Evolutionary conservation across 2,113 vertebrate species (phyloP), one percentile per base, ranked within the genome.

Genomic region (Hyla sarda): DNA sequence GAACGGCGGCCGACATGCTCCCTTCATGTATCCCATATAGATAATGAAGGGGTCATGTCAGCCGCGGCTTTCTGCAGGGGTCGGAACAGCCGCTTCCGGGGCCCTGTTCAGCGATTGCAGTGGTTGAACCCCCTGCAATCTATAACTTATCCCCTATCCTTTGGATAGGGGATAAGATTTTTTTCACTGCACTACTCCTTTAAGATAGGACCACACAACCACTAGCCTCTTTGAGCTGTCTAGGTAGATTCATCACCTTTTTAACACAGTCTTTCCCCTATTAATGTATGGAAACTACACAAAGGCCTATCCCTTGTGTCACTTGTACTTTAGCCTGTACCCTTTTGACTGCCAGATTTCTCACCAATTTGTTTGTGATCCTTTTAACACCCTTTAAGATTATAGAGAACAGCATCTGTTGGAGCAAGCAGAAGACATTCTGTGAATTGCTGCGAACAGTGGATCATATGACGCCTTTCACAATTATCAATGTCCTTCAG

Each of bases 321-420:
- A 69, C 17, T 19, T 12, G 65, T 30, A 52, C 73, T 30, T 19
- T 11, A 52, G 7, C 14, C 25, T 32, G 25, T 76, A 2, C 41
- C n/a, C 47, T 52, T 76, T 76, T 76, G 74, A 14, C 10, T 48
- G 47, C 47, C 47, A 32, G 74, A 76, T 52, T 30, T 76, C 41
- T 50, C 45, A 75, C 45, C 5, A 50, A 30, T 52, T 52, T 32
- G 47, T 52, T 19, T 52, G 25, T 11, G 9, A 52, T 50, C 47
- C 74, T 30, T 28, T 76, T 52, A 52, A 16, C 37, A 9, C 47
- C 3, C 14, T 12, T 14, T 50, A 50, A 25, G 21, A n/a, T 5
- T 25, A 14, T 8, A 13, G n/a, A 7, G 11, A 30, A 17, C n/a
- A 25, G 30, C 16, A 3, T 62, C n/a, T 52, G 17, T 23, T 25